Evolutionary conservation across 2,888 invertebrate genomes (phyloP).

Genomic region (Macrosiphum euphorbiae): DNA sequence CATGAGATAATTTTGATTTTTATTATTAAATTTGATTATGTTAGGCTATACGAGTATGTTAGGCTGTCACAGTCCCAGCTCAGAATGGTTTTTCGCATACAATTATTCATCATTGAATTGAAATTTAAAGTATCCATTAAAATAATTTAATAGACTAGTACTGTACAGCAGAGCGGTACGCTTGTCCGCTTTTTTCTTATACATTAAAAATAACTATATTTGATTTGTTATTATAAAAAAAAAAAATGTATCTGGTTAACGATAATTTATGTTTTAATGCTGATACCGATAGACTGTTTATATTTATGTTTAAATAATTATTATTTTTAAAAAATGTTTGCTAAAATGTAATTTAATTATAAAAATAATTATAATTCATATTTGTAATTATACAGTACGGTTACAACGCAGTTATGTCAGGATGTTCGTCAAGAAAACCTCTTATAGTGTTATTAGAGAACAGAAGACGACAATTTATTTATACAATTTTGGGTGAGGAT

Average conservation of each 20-base stretch:
- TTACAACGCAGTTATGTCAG: not conserved
- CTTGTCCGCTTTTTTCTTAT: too few species aligned
- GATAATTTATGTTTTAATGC: not conserved
- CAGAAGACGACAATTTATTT: not conserved
- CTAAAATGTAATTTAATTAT: not conserved
- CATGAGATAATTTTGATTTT: too few species aligned
- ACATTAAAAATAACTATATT: too few species aligned
- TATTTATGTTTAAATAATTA: not conserved
- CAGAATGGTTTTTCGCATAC: too few species aligned
- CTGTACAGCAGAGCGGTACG: too few species aligned
- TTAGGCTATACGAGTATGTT: too few species aligned
- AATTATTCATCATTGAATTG: too few species aligned
- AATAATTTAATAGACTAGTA: too few species aligned
- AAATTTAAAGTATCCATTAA: too few species aligned
- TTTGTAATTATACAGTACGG: not conserved
- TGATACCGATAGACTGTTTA: not conserved
- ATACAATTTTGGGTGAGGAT: not conserved
- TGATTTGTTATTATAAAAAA: not conserved
- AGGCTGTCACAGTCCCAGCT: too few species aligned
- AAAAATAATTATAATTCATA: not conserved
- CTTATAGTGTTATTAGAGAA: not conserved
- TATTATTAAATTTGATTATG: too few species aligned
- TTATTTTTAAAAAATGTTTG: not conserved
- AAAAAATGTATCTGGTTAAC: conserved; percentile 9
- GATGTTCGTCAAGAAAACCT: not conserved